A percentile compares a stretch with the other conserved stretches of the same genome.
These are phyloP conservation scores for Chrysolina americana DNA, from an alignment of 2,888 invertebrate species.

Conservation along the genomic window DNA sequence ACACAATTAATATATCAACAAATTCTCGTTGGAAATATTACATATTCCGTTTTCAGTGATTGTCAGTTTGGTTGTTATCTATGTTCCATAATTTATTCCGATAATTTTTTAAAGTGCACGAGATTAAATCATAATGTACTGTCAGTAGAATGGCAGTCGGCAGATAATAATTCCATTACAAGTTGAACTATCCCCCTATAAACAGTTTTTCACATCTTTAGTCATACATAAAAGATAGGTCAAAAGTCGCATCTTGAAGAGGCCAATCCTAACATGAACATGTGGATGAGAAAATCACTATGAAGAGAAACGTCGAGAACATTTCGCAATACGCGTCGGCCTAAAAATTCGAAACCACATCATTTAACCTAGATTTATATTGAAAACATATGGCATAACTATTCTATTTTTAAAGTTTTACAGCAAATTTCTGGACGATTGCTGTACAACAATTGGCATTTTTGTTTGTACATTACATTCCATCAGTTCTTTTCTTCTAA, in stretches of 20 bases:
- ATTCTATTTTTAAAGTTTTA: neutral
- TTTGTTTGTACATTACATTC: neutral
- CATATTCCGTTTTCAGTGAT: constrained; percentile 35
- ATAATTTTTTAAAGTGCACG: neutral
- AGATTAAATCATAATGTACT: neutral
- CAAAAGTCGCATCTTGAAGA: no score
- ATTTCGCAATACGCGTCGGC: no score
- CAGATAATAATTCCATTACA: no score
- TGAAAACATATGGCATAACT: no score
- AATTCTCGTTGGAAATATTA: constrained; percentile 27
- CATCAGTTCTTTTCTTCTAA: neutral
- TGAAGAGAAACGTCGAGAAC: no score
- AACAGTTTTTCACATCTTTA: no score
- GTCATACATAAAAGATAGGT: no score
- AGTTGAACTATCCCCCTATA: no score
- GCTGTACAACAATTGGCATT: neutral
- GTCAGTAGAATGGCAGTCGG: neutral
- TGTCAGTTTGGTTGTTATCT: constrained; percentile 30
- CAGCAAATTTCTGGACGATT: neutral
- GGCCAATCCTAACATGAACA: no score
- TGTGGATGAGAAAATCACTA: no score
- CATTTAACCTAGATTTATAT: no score
- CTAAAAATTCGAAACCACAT: no score
- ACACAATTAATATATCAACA: constrained; percentile 37
- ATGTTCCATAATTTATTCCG: neutral